Base-by-base conservation (phyloP, 1,140 invertebrate species). In the Cyrtorhinus lividipennis region DNA sequence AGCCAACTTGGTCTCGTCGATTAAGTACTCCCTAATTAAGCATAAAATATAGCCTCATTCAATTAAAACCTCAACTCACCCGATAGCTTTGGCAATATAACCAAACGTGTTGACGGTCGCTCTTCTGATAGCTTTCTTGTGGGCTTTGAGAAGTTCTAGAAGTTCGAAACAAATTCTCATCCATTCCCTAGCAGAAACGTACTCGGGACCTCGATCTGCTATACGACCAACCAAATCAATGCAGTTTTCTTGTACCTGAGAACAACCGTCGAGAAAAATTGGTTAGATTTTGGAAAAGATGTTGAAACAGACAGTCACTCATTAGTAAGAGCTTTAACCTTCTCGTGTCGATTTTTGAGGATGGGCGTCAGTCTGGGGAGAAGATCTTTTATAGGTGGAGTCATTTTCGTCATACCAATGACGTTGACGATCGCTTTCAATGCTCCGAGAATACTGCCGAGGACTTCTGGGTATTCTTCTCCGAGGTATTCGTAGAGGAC, bases 321-420 rank as follows among this genome's bases (percentile, higher is more conserved):
- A 53, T 22, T 5, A 53, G 48, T 15, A 10, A 53, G 48, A 53
- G 3, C 5, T 53, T 61, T 68, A 64, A 76, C 81, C 70, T 83
- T 83, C 69, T 83, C 81, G 61, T 83, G 82, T 68, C 82, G 81
- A 75, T 92, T 94, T 74, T 99, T 99, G 15, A 99, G 78, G 71
- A 99, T 99, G 0, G 97, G 97, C 1, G 97, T 99, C 1, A 99
- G 77, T 66, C 96, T 80, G 0, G 96, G 97, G 22, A 99, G 77
- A 0, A 99, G 77, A 80, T 99, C 97, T 79, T 99, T 99, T 66
- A 99, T 99, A 1, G 96, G 96, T 2, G 97, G 97, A 2, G 94
- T 99, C 96, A 99, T 99, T 79, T 99, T 99, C 0, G 95, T 98
- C 96, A 99, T 99, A 69, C 96, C 95, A 73, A 99, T 99, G 1